Conservation (phyloP, 1,140 invertebrate genomes). For the Papilio polytes region DNA sequence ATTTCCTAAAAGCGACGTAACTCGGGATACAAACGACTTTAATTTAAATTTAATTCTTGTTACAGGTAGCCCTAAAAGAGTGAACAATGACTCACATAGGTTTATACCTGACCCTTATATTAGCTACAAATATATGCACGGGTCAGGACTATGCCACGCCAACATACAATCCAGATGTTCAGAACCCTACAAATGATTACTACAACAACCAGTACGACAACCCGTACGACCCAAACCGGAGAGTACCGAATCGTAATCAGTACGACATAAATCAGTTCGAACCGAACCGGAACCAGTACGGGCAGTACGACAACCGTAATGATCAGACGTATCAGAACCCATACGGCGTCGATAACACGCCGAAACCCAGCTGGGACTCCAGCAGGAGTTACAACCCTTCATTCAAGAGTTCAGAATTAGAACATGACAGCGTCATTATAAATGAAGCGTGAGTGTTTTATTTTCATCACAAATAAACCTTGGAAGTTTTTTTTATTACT, state of each 20-base stretch:
- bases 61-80: constrained; percentile 55
- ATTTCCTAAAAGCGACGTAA: too few relatives aligned
- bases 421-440: constrained; percentile 84
- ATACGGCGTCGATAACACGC: constrained; percentile 63
- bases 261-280: constrained; percentile 56
- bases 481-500: not conserved
- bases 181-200: constrained; percentile 72
- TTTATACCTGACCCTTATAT: constrained; percentile 51
- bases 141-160: constrained; percentile 69
- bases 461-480: not conserved
- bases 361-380: constrained; percentile 65
- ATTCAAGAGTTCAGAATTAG: constrained; percentile 65
- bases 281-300: constrained; percentile 60
- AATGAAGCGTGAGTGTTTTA: constrained; percentile 85
- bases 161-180: constrained; percentile 64
- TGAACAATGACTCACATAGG: constrained; percentile 76
- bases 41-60: constrained; percentile 25
- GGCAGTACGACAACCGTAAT: constrained; percentile 66
- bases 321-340: constrained; percentile 58
- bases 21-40: not conserved
- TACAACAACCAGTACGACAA: constrained; percentile 69
- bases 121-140: constrained; percentile 55
- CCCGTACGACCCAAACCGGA: constrained; percentile 68
- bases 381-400: constrained; percentile 61
- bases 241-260: constrained; percentile 60